Evolutionary conservation across 2,888 invertebrate species (phyloP).

Genomic region (Hermaeophaga mercurialis): DNA sequence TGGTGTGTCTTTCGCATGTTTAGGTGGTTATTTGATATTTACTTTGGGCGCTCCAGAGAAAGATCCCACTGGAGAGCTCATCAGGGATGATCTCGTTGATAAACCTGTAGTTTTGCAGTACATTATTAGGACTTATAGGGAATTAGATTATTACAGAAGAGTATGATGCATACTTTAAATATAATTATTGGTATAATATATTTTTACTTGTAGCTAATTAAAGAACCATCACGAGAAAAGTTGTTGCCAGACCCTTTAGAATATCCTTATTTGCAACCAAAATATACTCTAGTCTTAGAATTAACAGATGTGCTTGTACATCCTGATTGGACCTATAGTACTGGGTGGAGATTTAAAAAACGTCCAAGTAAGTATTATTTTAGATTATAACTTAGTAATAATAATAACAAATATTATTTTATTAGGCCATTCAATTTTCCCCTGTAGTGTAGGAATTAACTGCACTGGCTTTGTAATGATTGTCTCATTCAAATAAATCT

Average conservation of each 20-base stretch:
- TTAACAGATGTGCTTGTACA: constrained; percentile 95
- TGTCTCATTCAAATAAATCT: no score
- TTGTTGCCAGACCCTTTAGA: constrained; percentile 91
- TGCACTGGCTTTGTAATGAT: no score
- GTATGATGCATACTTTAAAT: neutral
- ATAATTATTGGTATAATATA: no score
- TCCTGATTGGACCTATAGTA: constrained; percentile 98
- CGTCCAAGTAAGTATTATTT: constrained; percentile 70
- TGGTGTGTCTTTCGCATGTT: constrained; percentile 65
- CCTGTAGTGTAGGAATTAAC: no score
- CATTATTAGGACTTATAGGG: constrained; percentile 64
- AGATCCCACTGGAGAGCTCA: constrained; percentile 73
- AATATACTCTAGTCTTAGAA: constrained; percentile 94
- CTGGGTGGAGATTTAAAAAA: constrained; percentile 98
- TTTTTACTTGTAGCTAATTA: constrained; percentile 68
- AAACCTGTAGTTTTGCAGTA: constrained; percentile 73
- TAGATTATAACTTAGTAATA: neutral
- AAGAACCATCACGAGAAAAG: constrained; percentile 93
- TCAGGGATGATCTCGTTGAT: constrained; percentile 76
- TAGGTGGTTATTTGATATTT: constrained; percentile 67
- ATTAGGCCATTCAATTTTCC: no score
- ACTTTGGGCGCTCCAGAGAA: constrained; percentile 75
- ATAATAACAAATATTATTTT: no score
- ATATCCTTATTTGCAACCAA: constrained; percentile 92
- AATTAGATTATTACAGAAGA: constrained; percentile 51